phyloP scores from a whole-genome alignment of 1,140 invertebrate species.

The Meteorus sp. region DNA sequence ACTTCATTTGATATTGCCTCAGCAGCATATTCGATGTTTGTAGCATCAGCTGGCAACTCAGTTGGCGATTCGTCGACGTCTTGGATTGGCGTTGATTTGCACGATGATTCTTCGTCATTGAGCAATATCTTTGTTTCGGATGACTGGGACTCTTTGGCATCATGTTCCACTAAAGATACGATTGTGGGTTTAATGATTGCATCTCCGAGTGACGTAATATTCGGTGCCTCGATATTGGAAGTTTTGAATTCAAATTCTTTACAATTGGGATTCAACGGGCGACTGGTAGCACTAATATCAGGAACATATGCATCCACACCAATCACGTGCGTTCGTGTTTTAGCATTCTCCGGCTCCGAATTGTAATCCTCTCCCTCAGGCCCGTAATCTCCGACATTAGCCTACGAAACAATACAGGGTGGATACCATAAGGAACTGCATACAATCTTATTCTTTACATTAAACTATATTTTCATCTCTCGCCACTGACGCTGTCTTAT shows the following conservation, averaged over 20 bases:
- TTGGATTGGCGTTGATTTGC: neutral
- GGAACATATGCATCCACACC: slow-evolving; percentile 13
- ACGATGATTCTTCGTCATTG: slow-evolving; percentile 21
- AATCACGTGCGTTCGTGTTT: neutral
- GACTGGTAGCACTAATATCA: slow-evolving; percentile 29
- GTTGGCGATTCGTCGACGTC: neutral
- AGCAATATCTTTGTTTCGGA: neutral
- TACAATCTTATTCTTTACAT: no score
- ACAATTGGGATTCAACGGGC: slow-evolving; percentile 53
- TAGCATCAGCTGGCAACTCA: neutral
- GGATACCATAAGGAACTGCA: no score
- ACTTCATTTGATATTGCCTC: slow-evolving; percentile 28
- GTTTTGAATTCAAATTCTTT: slow-evolving; percentile 45
- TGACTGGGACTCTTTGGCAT: slow-evolving; percentile 12
- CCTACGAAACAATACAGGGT: slow-evolving; percentile 32
- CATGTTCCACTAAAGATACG: neutral
- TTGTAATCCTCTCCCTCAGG: slow-evolving; percentile 48
- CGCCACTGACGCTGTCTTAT: neutral
- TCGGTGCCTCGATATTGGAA: neutral
- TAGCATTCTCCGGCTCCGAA: slow-evolving; percentile 47
- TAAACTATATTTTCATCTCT: neutral
- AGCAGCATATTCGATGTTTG: slow-evolving; percentile 26
- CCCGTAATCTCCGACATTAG: slow-evolving; percentile 42
- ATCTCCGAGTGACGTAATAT: neutral
- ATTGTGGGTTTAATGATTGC: neutral